Evolutionary conservation across 2,797 vertebrate species (phyloP), one percentile per base, ranked within the genome.

Genomic region (Hephaestus fuliginosus): DNA sequence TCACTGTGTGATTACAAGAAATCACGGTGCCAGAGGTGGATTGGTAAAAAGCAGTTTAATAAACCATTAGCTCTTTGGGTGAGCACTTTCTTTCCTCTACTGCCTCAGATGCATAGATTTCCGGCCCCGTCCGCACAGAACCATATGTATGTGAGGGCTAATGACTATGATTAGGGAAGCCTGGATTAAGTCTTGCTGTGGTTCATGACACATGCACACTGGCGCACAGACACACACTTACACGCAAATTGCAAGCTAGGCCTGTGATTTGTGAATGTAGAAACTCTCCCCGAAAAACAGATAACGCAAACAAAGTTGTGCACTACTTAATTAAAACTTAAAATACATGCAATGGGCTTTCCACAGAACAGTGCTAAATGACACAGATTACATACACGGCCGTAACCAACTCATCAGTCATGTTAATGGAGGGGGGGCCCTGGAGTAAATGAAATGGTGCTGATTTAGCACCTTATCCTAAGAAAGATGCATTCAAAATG

Each of bases 151-250:
- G 83, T 74, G 83, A 81, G 80, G 71, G 85, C 84, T 91, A 93
- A 95, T 91, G 91, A 93, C 91, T 90, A 84, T 93, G 87, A 95
- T 95, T 95, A 93, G 48, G 74, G 36, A 75, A 85, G 80, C 82
- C 82, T 88, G 87, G 91, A 94, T 95, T 93, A 86, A 70, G 83
- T 81, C 89, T 86, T 63, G 28, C 87, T 91, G 91, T 80, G 89
- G 90, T 92, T 91, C 81, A 90, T 70, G 81, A 84, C 83, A 88
- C 85, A 78, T 56, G 55, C 56, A 85, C 81, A 78, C 52, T 63
- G 4, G 71, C n/a, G 13, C 39, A 65, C 60, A 79, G 67, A 83
- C 69, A 79, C 64, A 66, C 62, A 78, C 72, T 68, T 9, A 43
- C n/a, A 79, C 71, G 83, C 56, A 84, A 64, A 86, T 51, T 71